Evolutionary conservation across 1,140 invertebrate species (phyloP).

Genomic region (Drosophila nasuta): DNA sequence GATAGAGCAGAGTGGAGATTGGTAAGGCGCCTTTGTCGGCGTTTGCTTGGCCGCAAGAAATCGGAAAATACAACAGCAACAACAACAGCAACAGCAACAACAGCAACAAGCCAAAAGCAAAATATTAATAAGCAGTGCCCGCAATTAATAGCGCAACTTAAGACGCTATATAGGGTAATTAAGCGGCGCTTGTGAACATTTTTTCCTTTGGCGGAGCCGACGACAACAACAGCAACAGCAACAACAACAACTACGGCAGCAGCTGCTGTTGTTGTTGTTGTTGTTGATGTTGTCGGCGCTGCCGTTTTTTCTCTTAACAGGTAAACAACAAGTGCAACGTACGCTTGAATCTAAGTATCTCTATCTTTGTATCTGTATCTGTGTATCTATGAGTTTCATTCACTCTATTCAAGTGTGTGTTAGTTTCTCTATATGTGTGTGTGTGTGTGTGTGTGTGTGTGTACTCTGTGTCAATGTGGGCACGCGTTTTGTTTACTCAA

Average conservation of each 20-base stretch:
- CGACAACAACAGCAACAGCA: slow-evolving; percentile 24
- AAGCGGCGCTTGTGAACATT: slow-evolving; percentile 83
- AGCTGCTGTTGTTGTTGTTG: slow-evolving; percentile 18
- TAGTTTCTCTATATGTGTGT: background rate
- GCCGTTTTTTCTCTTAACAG: slow-evolving; percentile 61
- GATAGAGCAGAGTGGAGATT: background rate
- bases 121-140: slow-evolving; percentile 83
- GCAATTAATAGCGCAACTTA: slow-evolving; percentile 83
- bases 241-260: slow-evolving; percentile 1
- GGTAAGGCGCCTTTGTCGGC: slow-evolving; percentile 68
- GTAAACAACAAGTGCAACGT: slow-evolving; percentile 79
- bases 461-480: slow-evolving; percentile 36
- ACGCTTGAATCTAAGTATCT: slow-evolving; percentile 54
- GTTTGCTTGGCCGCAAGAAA: slow-evolving; percentile 51
- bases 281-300: slow-evolving; percentile 43
- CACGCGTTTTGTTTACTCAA: slow-evolving; percentile 70
- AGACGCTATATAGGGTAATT: slow-evolving; percentile 83
- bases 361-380: slow-evolving; percentile 30
- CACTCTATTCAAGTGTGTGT: slow-evolving; percentile 3
- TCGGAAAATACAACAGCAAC: slow-evolving; percentile 32
- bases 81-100: slow-evolving; percentile 4
- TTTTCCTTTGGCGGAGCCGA: slow-evolving; percentile 74
- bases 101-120: slow-evolving; percentile 64
- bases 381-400: slow-evolving; percentile 3
- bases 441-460: slow-evolving; percentile 20